Evolutionary conservation across 2,113 vertebrate species (phyloP), one percentile per base, ranked within the genome.

Genomic region (Epinephelus lanceolatus): DNA sequence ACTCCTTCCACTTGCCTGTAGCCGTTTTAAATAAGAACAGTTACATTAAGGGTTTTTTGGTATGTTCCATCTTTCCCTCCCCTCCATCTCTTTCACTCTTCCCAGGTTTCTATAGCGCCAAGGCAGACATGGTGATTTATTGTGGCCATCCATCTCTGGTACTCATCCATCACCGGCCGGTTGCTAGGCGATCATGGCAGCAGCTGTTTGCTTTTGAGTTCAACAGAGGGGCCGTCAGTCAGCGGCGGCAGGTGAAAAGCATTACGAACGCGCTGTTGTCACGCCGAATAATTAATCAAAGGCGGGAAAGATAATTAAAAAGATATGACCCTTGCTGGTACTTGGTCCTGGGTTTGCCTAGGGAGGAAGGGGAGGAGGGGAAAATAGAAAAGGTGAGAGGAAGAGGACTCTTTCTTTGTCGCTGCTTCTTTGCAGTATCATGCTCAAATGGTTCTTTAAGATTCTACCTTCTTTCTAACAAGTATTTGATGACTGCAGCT

Each of bases 301-400:
- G 97, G 96, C 96, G 96, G 96, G 97, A 98, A 97, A 99, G 98
- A 99, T 99, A 99, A 99, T 99, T 99, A 99, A 99, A 99, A 99
- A 99, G 98, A 99, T 99, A 99, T 99, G 98, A 99, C 97, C 97
- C 97, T 97, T 97, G 97, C 96, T 97, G 97, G 96, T 97, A 96
- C 97, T 98, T 97, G 97, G 97, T 97, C 97, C 94, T 59, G 53
- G 96, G 96, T 96, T 98, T 97, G 95, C 95, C 94, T 95, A 93
- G 90, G 95, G 95, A 94, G 95, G 91, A 90, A 91, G 90, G 87
- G 87, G 7, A 37, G 70, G 53, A 5, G 18, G 71, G 17, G 10
- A 30, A 65, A 69, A 83, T 15, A 66, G 74, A 72, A 82, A 70
- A 85, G 85, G 85, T 79, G 80, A 83, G 69, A 47, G 19, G 65